phyloP scores from a whole-genome alignment of 2,797 vertebrate species.

The Coendou prehensilis region DNA sequence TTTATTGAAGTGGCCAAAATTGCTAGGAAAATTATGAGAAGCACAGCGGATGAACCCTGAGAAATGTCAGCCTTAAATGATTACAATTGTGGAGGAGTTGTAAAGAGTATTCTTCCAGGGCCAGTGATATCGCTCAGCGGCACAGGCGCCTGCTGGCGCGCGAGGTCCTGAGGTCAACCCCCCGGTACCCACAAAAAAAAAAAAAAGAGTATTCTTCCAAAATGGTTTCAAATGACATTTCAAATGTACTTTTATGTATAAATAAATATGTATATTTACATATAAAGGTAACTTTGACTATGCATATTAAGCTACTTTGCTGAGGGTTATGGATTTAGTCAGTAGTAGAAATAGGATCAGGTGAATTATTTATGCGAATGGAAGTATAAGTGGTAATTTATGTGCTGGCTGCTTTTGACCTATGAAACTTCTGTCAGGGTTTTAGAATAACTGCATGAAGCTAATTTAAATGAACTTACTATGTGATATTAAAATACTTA shows the following conservation, averaged over 20 bases:
- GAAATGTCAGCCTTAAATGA: slow-evolving; percentile 65
- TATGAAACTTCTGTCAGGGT: background rate
- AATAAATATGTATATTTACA: slow-evolving; percentile 1
- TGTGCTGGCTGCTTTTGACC: slow-evolving; percentile 26
- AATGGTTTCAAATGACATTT: slow-evolving; percentile 37
- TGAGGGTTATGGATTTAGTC: background rate
- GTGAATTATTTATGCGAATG: slow-evolving; percentile 22
- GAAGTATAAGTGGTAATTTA: slow-evolving; percentile 56
- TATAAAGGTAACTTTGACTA: background rate
- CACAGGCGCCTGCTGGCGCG: no score
- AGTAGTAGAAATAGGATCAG: background rate
- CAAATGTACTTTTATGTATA: background rate
- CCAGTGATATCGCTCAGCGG: no score
- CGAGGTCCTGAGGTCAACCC: no score
- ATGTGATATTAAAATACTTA: background rate
- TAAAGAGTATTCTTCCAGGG: slow-evolving; percentile 1
- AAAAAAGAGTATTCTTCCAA: no score
- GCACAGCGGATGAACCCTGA: background rate
- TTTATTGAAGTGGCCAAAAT: slow-evolving; percentile 36
- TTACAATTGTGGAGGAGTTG: background rate
- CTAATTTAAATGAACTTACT: background rate
- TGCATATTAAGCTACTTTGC: slow-evolving; percentile 30
- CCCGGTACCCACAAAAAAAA: no score
- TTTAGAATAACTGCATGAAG: background rate
- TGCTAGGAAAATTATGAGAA: background rate